phyloP scores from a whole-genome alignment of 2,888 invertebrate genomes.

The Harpalus rubripes region DNA sequence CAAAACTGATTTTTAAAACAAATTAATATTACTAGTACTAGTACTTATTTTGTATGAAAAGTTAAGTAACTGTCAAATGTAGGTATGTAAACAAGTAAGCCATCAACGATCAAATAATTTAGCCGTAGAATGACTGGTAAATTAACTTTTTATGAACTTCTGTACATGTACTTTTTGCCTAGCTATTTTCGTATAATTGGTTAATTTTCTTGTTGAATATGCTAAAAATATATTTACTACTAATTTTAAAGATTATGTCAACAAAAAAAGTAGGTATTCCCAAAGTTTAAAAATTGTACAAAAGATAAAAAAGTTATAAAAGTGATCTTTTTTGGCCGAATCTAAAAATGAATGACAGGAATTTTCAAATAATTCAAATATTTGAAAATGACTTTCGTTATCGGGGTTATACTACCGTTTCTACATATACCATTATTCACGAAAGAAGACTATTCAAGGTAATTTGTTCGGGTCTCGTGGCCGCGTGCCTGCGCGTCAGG shows the following conservation, averaged over 20 bases:
- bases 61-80: not conserved
- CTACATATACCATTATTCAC: too few species aligned
- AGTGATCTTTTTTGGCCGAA: too few species aligned
- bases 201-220: not conserved
- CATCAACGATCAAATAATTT: not conserved
- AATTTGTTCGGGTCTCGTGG: too few species aligned
- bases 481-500: too few species aligned
- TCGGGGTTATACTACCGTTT: too few species aligned
- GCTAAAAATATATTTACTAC: not conserved
- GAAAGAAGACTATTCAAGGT: too few species aligned
- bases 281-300: too few species aligned
- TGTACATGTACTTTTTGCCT: not conserved
- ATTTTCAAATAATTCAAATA: too few species aligned
- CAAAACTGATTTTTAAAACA: not conserved
- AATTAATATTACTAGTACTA: not conserved
- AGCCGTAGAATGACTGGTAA: not conserved
- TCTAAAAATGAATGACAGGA: too few species aligned
- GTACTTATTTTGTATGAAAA: not conserved
- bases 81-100: not conserved
- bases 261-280: too few species aligned
- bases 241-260: not conserved
- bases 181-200: not conserved
- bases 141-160: not conserved
- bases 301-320: too few species aligned
- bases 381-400: too few species aligned